These are phyloP conservation scores for Aix galericulata DNA, from an alignment of 2,113 vertebrate species.

Conservation along the genomic window DNA sequence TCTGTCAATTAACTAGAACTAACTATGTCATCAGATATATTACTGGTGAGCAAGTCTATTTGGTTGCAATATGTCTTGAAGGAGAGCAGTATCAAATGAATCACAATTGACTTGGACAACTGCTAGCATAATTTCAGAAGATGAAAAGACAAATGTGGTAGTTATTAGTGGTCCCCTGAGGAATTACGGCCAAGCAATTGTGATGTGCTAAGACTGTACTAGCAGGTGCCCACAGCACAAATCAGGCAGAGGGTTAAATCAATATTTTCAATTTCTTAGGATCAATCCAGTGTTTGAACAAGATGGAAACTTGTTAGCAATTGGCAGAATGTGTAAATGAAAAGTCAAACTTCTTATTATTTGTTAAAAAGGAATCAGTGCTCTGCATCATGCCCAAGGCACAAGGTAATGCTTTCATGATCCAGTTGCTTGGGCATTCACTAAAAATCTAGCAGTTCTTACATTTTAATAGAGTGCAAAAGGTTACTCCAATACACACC, in stretches of 20 bases:
- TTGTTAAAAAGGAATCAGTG: slow-evolving; percentile 83
- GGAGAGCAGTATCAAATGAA: slow-evolving; percentile 88
- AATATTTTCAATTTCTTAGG: slow-evolving; percentile 99
- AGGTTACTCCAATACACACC: slow-evolving; percentile 77
- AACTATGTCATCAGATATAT: slow-evolving; percentile 98
- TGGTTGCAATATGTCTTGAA: slow-evolving; percentile 90
- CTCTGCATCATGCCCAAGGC: slow-evolving; percentile 82
- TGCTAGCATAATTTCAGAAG: slow-evolving; percentile 94
- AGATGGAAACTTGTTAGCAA: slow-evolving; percentile 94
- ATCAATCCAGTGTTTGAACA: slow-evolving; percentile 95
- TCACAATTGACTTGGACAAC: slow-evolving; percentile 90
- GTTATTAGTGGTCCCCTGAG: slow-evolving; percentile 96
- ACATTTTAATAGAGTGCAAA: slow-evolving; percentile 85
- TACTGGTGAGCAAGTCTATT: slow-evolving; percentile 91
- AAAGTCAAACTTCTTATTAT: slow-evolving; percentile 94
- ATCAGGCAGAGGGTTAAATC: slow-evolving; percentile 95
- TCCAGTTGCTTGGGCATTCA: slow-evolving; percentile 78
- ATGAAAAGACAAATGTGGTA: slow-evolving; percentile 89
- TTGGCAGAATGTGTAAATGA: slow-evolving; percentile 93
- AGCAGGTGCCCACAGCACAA: slow-evolving; percentile 89
- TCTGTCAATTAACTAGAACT: slow-evolving; percentile 97
- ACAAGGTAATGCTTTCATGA: slow-evolving; percentile 81
- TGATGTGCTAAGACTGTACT: slow-evolving; percentile 91
- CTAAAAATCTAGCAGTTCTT: slow-evolving; percentile 79
- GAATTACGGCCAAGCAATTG: slow-evolving; percentile 89